Percentiles rank a stretch among this genome's conserved stretches.
These are phyloP conservation scores for Onychostoma macrolepis DNA, from an alignment of 2,113 vertebrate genomes.

Conservation along the genomic window DNA sequence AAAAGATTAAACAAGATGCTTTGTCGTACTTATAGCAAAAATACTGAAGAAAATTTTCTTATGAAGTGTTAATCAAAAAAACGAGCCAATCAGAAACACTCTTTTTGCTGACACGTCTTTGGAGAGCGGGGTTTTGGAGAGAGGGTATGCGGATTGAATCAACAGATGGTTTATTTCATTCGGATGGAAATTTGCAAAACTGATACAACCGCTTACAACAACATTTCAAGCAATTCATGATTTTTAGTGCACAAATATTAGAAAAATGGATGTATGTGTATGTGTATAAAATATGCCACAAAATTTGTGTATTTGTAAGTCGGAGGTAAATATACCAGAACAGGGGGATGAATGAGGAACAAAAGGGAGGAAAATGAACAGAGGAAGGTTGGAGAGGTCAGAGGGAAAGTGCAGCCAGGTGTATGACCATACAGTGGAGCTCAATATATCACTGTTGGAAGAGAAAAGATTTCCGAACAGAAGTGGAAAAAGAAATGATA, in stretches of 20 bases:
- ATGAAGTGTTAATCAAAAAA: not conserved
- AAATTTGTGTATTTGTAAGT: not conserved
- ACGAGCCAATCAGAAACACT: not conserved
- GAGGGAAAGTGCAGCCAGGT: conserved; percentile 19
- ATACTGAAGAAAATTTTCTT: too few species aligned
- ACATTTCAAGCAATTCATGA: not conserved
- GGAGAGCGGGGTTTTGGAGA: not conserved
- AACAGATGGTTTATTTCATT: not conserved
- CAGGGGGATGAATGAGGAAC: conserved; percentile 3
- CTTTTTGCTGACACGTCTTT: not conserved
- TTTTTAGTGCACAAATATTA: not conserved
- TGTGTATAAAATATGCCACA: not conserved
- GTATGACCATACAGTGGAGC: conserved; percentile 3
- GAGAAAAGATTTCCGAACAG: conserved; percentile 30
- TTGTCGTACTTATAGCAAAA: not conserved
- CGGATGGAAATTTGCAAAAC: not conserved
- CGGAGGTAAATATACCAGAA: conserved; percentile 24
- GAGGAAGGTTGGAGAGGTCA: conserved; percentile 34
- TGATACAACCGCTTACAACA: not conserved
- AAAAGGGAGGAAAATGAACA: conserved; percentile 22
- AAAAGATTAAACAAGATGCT: not conserved
- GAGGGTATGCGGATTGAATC: not conserved
- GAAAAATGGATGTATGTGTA: not conserved
- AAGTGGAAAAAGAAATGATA: not conserved
- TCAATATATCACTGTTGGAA: conserved; percentile 27